phyloP scores from a whole-genome alignment of 2,888 invertebrate genomes.

The Cantharis rustica region DNA sequence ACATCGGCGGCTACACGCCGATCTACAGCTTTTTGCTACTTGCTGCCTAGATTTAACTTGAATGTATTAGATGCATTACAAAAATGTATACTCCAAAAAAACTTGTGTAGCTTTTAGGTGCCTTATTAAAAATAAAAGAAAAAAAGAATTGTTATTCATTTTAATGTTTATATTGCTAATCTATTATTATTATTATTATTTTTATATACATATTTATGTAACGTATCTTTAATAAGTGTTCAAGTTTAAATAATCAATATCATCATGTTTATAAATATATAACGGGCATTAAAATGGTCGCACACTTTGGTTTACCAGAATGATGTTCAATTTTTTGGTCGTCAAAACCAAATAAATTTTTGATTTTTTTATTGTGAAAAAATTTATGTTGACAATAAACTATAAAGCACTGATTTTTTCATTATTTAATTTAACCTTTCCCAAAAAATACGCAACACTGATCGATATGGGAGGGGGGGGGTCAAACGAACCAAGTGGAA shows the following conservation, averaged over 20 bases:
- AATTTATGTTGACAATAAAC: conserved; percentile 9
- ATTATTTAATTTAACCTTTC: not conserved
- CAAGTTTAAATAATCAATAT: conserved; percentile 11
- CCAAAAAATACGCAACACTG: not conserved
- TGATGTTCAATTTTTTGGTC: not conserved
- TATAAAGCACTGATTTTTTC: not conserved
- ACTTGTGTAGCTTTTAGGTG: conserved; percentile 25
- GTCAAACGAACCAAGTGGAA: too few relatives aligned
- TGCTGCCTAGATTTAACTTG: conserved; percentile 1
- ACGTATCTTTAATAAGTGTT: conserved; percentile 14
- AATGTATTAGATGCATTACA: conserved; percentile 1
- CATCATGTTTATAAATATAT: not conserved
- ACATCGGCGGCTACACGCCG: not conserved
- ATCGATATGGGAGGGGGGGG: too few relatives aligned
- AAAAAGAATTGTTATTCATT: not conserved
- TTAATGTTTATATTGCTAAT: conserved; percentile 5
- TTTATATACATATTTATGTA: conserved; percentile 16
- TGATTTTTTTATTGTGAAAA: conserved; percentile 2
- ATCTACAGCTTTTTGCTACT: conserved; percentile 4
- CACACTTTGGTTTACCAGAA: not conserved
- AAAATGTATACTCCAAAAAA: conserved; percentile 1
- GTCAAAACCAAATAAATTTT: not conserved
- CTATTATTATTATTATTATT: conserved; percentile 7
- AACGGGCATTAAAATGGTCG: not conserved
- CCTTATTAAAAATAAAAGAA: conserved; percentile 16